phyloP scores from a whole-genome alignment of 2,888 invertebrate species.

The Yponomeuta plumbellus region DNA sequence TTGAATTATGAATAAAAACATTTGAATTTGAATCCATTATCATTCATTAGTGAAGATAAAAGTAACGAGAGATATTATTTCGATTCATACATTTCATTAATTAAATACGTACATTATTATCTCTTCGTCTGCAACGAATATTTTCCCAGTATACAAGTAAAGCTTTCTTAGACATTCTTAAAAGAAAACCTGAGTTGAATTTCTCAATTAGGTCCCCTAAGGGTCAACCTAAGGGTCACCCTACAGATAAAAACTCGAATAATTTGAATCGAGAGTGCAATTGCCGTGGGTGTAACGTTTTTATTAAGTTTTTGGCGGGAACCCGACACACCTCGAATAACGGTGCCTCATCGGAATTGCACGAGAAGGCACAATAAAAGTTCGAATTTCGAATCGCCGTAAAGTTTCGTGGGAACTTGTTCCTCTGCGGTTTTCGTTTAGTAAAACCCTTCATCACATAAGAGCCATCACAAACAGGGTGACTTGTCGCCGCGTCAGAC shows the following conservation, averaged over 20 bases:
- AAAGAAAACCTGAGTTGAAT: background rate
- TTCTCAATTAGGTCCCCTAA: background rate
- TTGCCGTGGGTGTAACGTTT: constrained; percentile 34
- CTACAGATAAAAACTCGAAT: background rate
- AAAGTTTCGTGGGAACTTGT: background rate
- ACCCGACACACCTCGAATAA: constrained; percentile 3
- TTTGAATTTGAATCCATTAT: too few species aligned
- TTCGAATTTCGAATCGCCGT: background rate
- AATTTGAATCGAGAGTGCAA: background rate
- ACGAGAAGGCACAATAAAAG: background rate
- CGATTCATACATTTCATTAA: too few species aligned
- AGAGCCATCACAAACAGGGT: too few species aligned
- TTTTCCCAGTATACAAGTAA: too few species aligned
- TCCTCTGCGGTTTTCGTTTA: background rate
- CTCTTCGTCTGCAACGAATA: too few species aligned
- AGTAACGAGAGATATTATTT: too few species aligned
- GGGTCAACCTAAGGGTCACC: background rate
- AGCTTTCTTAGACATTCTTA: too few species aligned
- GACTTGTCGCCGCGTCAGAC: too few species aligned
- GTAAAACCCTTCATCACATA: too few species aligned
- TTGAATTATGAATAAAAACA: too few species aligned
- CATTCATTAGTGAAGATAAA: too few species aligned
- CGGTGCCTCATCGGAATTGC: constrained; percentile 9
- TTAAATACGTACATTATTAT: too few species aligned
- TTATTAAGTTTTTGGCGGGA: constrained; percentile 36